phyloP scores from a whole-genome alignment of 2,113 vertebrate species.

The Tichodroma muraria region DNA sequence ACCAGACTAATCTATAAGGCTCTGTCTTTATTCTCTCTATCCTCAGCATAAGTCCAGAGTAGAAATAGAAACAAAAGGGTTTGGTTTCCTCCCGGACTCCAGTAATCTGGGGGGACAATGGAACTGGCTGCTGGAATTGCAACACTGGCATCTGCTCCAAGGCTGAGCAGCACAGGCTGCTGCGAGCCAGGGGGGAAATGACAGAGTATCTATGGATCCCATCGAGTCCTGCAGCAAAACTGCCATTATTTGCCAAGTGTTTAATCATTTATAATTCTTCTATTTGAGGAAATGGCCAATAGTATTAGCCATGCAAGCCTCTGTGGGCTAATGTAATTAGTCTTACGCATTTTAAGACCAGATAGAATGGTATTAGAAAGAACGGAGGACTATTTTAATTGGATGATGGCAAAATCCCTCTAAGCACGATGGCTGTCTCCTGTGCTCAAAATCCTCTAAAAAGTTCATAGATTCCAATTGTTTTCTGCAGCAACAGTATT shows the following conservation, averaged over 20 bases:
- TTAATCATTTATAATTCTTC: conserved; percentile 43
- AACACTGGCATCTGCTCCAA: background rate
- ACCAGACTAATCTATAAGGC: background rate
- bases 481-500: conserved; percentile 46
- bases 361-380: conserved; percentile 50
- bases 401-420: conserved; percentile 27
- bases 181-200: background rate
- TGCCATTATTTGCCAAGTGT: background rate
- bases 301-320: conserved; percentile 41
- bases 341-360: conserved; percentile 41
- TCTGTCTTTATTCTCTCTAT: conserved; percentile 22
- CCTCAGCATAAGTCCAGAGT: conserved; percentile 1
- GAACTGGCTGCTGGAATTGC: background rate
- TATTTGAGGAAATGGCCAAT: conserved; percentile 43
- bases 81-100: background rate
- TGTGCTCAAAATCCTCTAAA: conserved; percentile 28
- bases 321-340: conserved; percentile 60
- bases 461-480: conserved; percentile 56
- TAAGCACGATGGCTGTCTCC: conserved; percentile 25
- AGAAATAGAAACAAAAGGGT: conserved; percentile 38
- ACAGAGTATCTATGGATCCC: background rate
- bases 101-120: background rate
- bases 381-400: conserved; percentile 52
- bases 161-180: background rate
- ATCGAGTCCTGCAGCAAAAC: background rate